Evolutionary conservation across 2,113 vertebrate species (phyloP).

Genomic region (Ursus arctos): DNA sequence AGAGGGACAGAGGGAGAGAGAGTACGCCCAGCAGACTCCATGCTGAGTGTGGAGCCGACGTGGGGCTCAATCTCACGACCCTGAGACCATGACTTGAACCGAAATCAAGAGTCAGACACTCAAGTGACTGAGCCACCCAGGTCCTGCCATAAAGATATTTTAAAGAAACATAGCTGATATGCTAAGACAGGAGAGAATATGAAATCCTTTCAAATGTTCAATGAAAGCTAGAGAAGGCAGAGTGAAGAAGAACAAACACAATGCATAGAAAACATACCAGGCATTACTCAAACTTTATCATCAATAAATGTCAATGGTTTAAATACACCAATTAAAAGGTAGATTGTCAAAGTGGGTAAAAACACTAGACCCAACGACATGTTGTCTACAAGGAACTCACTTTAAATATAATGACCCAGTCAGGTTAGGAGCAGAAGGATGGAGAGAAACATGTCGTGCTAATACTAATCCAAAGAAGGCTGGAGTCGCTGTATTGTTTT

Average conservation of each 20-base stretch:
- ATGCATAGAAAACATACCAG: not conserved
- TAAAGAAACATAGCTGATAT: not conserved
- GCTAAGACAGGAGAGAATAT: not conserved
- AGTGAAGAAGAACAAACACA: not conserved
- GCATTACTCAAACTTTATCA: not conserved
- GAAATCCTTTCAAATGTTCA: not conserved
- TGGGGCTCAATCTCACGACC: too few species aligned
- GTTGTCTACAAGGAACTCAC: not conserved
- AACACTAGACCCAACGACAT: not conserved
- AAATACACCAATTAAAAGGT: not conserved
- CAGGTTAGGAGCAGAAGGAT: not conserved
- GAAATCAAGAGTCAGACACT: too few species aligned
- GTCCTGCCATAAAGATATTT: not conserved
- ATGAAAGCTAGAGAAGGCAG: not conserved
- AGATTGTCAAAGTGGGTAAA: not conserved
- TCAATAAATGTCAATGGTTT: not conserved
- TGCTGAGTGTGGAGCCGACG: too few species aligned
- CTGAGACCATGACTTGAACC: too few species aligned
- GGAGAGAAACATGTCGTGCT: not conserved
- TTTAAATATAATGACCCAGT: not conserved
- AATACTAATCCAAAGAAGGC: not conserved
- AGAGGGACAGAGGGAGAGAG: too few species aligned
- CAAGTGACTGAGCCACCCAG: too few species aligned
- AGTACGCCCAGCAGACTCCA: too few species aligned
- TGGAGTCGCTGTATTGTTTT: not conserved